A percentile compares a stretch with the other conserved stretches of the same genome.
Conservation (phyloP, 2,113 vertebrate species). For the Etheostoma cragini region DNA sequence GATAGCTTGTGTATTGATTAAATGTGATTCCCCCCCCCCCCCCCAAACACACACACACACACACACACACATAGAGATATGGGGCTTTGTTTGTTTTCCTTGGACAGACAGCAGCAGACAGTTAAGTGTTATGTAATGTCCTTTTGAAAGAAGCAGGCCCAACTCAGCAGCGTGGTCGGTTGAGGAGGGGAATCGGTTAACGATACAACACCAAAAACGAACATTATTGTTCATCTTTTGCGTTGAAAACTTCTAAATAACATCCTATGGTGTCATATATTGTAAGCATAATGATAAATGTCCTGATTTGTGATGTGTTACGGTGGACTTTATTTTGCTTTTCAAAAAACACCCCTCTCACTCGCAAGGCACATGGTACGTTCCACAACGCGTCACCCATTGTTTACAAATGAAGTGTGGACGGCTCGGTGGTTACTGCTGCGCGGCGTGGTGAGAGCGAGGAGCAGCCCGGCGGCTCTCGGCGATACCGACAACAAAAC, state of each 20-base stretch:
- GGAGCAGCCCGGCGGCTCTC: conserved; percentile 54
- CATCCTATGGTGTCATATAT: no score
- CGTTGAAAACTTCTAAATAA: no score
- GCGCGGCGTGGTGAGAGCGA: conserved; percentile 72
- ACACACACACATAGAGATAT: no score
- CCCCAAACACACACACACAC: no score
- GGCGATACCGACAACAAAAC: conserved; percentile 44
- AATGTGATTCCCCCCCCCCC: no score
- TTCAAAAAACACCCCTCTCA: not conserved
- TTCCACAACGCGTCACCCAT: conserved; percentile 85
- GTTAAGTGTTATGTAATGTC: conserved; percentile 73
- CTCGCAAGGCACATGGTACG: conserved; percentile 65
- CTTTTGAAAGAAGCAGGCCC: conserved; percentile 37
- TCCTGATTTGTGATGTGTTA: accelerated
- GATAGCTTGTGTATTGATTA: no score
- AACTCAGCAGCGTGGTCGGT: not conserved
- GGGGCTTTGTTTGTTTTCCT: conserved; percentile 68
- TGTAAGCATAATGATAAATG: not conserved
- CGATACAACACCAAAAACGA: accelerated
- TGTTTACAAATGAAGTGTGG: conserved; percentile 89
- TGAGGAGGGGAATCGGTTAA: accelerated
- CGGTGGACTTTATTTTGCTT: not conserved
- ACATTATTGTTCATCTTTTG: accelerated
- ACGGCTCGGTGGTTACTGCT: conserved; percentile 56
- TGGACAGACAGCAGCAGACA: conserved; percentile 51